A percentile compares a stretch with the other conserved stretches of the same genome.
Evolutionary conservation across 2,797 vertebrate species (phyloP).

Genomic region (Poecilia gillii): DNA sequence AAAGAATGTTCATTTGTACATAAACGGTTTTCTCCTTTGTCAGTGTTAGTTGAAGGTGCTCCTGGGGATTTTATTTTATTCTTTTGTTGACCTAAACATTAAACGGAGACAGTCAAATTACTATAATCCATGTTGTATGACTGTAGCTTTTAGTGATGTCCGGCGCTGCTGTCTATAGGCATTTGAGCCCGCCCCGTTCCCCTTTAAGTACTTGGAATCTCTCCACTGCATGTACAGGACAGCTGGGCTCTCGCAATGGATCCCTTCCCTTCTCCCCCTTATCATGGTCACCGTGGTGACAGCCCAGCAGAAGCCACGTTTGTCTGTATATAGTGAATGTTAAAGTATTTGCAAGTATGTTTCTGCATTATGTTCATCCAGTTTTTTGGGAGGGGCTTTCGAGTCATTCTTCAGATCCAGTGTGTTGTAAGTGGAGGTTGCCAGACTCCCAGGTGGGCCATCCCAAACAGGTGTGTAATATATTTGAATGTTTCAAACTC

Average conservation of each 20-base stretch:
- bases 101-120: slow-evolving; percentile 65
- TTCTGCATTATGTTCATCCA: slow-evolving; percentile 68
- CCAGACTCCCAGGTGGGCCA: slow-evolving; percentile 61
- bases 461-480: slow-evolving; percentile 83
- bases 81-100: slow-evolving; percentile 73
- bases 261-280: slow-evolving; percentile 15
- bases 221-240: slow-evolving; percentile 93
- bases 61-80: slow-evolving; percentile 61
- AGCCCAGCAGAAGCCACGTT: slow-evolving; percentile 83
- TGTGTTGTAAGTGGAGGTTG: slow-evolving; percentile 72
- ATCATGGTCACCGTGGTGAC: slow-evolving; percentile 82
- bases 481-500: slow-evolving; percentile 87
- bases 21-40: slow-evolving; percentile 81
- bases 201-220: slow-evolving; percentile 45
- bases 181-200: slow-evolving; percentile 72
- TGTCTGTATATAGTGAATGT: slow-evolving; percentile 94
- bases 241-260: slow-evolving; percentile 76
- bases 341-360: slow-evolving; percentile 90
- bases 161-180: slow-evolving; percentile 91
- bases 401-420: slow-evolving; percentile 44
- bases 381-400: slow-evolving; percentile 6
- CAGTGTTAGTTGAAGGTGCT: slow-evolving; percentile 89
- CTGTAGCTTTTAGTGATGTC: slow-evolving; percentile 87
- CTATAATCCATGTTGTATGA: slow-evolving; percentile 80
- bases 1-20: slow-evolving; percentile 96